Conservation (phyloP, 2,797 vertebrate species). For the Pseudochirops corinnae region DNA sequence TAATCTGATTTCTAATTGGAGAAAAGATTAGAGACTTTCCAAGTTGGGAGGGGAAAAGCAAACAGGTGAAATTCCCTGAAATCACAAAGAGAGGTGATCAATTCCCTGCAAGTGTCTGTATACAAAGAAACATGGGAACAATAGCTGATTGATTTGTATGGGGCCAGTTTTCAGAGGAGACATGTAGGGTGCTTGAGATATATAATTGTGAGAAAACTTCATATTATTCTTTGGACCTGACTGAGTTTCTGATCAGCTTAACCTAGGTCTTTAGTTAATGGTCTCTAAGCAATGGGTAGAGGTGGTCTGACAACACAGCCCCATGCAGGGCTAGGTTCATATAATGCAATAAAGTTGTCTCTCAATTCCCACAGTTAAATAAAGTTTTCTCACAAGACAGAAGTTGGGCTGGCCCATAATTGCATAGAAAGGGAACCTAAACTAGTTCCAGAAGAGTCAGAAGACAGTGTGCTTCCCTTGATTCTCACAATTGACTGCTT, state of each 20-base stretch:
- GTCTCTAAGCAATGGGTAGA: neutral
- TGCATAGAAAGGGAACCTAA: neutral
- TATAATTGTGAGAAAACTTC: neutral
- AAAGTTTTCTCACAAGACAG: neutral
- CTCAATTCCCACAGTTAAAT: neutral
- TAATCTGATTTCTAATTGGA: neutral
- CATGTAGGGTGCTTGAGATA: neutral
- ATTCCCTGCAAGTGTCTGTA: neutral
- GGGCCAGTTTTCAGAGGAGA: neutral
- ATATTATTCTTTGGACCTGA: neutral
- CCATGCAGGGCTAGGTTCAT: neutral
- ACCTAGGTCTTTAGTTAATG: neutral
- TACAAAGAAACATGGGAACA: neutral
- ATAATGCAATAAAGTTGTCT: neutral
- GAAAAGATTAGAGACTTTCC: neutral
- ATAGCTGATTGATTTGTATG: neutral
- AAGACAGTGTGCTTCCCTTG: neutral
- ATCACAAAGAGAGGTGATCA: neutral
- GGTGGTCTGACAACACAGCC: neutral
- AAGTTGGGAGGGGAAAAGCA: neutral
- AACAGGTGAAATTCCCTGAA: neutral
- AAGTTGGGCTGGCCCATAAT: neutral
- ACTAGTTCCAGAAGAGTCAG: neutral
- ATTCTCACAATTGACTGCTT: neutral
- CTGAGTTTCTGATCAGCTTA: neutral